These are phyloP conservation scores for Corythoichthys haematopterus DNA, from an alignment of 2,113 vertebrate genomes.

Conservation along the genomic window DNA sequence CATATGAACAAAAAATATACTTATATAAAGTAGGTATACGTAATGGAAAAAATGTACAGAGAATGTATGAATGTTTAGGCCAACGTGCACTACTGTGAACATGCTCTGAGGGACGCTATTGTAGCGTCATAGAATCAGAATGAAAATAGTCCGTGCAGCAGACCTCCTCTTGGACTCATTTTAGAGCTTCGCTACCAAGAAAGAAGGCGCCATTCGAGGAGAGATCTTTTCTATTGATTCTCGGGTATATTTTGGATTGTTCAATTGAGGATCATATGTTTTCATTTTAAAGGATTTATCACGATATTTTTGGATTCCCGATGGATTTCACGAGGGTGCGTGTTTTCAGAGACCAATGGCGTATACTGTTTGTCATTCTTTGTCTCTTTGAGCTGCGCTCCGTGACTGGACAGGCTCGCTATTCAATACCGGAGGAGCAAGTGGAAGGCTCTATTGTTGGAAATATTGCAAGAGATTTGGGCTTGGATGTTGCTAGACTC, in stretches of 20 bases:
- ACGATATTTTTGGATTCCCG: not conserved
- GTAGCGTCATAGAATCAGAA: slow-evolving; percentile 31
- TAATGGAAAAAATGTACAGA: not conserved
- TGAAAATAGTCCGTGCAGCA: slow-evolving; percentile 25
- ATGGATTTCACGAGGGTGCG: slow-evolving; percentile 22
- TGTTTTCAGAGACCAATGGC: slow-evolving; percentile 28
- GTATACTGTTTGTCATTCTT: slow-evolving; percentile 43
- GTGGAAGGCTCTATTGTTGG: slow-evolving; percentile 73
- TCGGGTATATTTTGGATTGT: not conserved
- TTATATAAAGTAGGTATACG: no score
- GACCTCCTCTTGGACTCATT: slow-evolving; percentile 43
- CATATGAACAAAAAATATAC: not conserved
- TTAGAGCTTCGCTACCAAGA: slow-evolving; percentile 15
- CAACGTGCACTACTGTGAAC: slow-evolving; percentile 16
- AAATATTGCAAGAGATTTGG: slow-evolving; percentile 71
- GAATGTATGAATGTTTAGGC: not conserved
- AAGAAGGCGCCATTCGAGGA: not conserved
- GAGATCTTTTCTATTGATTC: not conserved
- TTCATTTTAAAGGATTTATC: not conserved
- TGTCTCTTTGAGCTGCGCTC: slow-evolving; percentile 39
- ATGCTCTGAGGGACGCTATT: slow-evolving; percentile 68
- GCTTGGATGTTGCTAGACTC: slow-evolving; percentile 65
- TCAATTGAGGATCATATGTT: not conserved
- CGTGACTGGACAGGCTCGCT: slow-evolving; percentile 55
- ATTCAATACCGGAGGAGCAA: slow-evolving; percentile 73